Base-by-base conservation (phyloP, 2,113 vertebrate genomes). In the Salvator merianae region DNA sequence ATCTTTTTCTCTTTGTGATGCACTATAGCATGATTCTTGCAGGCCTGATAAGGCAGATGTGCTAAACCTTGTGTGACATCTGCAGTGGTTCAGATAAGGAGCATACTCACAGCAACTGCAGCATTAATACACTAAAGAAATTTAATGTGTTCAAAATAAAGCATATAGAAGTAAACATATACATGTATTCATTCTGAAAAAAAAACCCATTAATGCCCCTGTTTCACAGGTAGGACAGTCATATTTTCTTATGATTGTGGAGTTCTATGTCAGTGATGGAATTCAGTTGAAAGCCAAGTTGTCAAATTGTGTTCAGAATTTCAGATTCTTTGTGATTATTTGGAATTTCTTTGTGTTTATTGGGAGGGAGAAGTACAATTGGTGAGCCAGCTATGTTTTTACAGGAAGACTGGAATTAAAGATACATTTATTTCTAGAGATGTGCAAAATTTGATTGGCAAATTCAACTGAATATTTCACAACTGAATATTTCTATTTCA, bases 1-100 rank as follows among this genome's bases (percentile, higher is more conserved):
- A 62, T n/a, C 47, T 88, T 80, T 84, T 85, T 82, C 65, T 91
- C 87, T 81, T 91, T 82, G 63, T 1, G 20, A 82, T 87, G 77
- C 84, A 76, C 55, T 53, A 75, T 16, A 62, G 77, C 40, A 59
- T 73, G 63, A 26, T 36, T 55, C 62, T 8, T n/a, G 69, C 68
- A 85, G 30, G 70, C 72, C 63, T 43, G 82, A 85, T 86, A 87
- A 88, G 65, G 71, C 20, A 84, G 43, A 47, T 85, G 82, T 83
- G 36, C 62, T 24, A 79, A 34, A 16, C 81, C 28, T 0, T 5
- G 30, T 76, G 77, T 70, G 34, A 86, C 6, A 50, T 62, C 73
- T 82, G 73, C 12, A 75, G 55, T 50, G n/a, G 0, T 74, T 47
- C 62, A 79, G 22, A 79, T 0, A 1, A 7, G 32, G 24, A 84